phyloP scores from a whole-genome alignment of 2,113 vertebrate genomes.

The Chloroceryle aenea region DNA sequence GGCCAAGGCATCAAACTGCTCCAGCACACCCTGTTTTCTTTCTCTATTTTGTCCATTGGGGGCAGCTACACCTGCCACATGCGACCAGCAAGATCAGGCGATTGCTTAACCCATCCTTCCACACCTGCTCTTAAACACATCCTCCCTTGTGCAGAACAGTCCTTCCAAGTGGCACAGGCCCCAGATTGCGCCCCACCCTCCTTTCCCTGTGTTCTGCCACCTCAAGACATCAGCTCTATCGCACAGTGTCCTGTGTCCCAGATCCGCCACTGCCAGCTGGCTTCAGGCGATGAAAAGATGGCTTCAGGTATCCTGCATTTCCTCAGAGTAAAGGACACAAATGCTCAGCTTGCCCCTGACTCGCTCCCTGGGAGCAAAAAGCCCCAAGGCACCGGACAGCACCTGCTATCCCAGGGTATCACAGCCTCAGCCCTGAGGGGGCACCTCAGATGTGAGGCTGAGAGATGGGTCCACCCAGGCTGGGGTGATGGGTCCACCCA shows the following conservation, averaged over 20 bases:
- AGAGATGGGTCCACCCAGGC: neutral
- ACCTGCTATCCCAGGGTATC: neutral
- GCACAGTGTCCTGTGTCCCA: neutral
- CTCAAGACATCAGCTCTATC: neutral
- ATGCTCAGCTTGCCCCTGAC: accelerated
- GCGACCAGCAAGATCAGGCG: neutral
- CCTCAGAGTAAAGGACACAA: too few relatives aligned
- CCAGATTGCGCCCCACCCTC: too few relatives aligned
- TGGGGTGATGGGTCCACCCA: too few relatives aligned
- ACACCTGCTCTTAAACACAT: neutral
- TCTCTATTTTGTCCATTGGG: too few relatives aligned
- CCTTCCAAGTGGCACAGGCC: neutral
- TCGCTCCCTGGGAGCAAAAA: accelerated
- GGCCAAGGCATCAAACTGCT: too few relatives aligned
- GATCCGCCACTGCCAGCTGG: neutral
- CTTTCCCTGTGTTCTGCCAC: neutral
- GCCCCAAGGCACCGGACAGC: accelerated
- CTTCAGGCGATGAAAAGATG: neutral
- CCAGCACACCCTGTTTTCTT: too few relatives aligned
- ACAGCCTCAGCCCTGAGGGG: too few relatives aligned
- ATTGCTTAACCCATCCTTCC: too few relatives aligned
- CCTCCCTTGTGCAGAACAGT: too few relatives aligned
- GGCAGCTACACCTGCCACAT: too few relatives aligned
- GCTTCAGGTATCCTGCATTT: accelerated
- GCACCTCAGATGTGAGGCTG: accelerated